phyloP scores from a whole-genome alignment of 2,797 vertebrate species.

The Neosilurus mollespiculum region DNA sequence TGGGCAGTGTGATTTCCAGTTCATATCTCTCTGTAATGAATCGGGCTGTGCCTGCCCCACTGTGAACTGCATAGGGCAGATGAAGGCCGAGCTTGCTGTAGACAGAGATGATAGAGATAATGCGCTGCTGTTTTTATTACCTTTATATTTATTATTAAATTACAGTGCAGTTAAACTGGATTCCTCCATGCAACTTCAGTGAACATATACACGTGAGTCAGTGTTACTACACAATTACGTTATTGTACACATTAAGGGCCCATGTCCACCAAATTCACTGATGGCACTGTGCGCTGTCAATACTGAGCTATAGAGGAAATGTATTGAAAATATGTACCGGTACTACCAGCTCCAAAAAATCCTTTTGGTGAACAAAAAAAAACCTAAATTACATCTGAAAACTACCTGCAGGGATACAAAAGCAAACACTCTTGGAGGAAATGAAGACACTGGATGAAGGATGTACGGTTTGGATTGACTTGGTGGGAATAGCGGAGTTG shows the following conservation, averaged over 20 bases:
- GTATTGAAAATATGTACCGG: too few relatives aligned
- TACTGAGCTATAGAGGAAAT: too few relatives aligned
- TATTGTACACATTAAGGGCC: neutral
- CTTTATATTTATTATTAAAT: neutral
- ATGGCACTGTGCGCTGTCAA: too few relatives aligned
- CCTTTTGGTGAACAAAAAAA: too few relatives aligned
- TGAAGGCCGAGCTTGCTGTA: conserved; percentile 87
- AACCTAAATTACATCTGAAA: neutral
- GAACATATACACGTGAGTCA: neutral
- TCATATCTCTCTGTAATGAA: conserved; percentile 78
- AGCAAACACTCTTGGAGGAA: neutral
- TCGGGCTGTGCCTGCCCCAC: conserved; percentile 75
- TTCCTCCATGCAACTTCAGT: too few relatives aligned
- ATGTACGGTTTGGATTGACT: neutral
- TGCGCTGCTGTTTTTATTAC: neutral
- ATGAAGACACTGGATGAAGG: neutral
- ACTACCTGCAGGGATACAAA: neutral
- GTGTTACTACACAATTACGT: neutral
- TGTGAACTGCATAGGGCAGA: conserved; percentile 82
- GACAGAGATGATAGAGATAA: conserved; percentile 10
- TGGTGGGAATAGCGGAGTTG: neutral
- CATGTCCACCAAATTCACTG: too few relatives aligned
- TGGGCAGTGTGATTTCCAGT: conserved; percentile 82
- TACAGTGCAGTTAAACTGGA: neutral
- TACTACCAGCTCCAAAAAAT: too few relatives aligned